These are phyloP conservation scores for Hyposoter didymator DNA, from an alignment of 2,888 invertebrate species.

Conservation along the genomic window DNA sequence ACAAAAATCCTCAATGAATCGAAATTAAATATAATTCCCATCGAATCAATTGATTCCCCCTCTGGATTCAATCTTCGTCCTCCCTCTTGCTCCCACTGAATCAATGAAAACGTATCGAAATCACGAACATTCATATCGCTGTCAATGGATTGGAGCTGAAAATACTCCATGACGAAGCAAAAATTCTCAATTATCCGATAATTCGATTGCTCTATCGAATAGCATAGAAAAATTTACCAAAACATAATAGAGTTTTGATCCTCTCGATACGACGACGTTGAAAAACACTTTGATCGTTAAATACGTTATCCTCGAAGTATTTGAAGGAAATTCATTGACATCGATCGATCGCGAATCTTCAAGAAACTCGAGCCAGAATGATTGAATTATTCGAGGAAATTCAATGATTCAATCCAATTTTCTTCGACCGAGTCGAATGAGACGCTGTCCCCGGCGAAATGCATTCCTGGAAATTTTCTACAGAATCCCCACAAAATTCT, in stretches of 20 bases:
- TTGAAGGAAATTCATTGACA: slow-evolving; percentile 14
- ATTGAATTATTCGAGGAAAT: background rate
- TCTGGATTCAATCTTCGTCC: background rate
- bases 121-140: background rate
- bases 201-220: background rate
- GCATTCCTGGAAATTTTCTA: background rate
- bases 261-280: background rate
- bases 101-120: background rate
- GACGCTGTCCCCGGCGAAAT: background rate
- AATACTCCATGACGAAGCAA: background rate
- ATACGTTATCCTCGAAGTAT: background rate
- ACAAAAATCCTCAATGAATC: background rate
- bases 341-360: slow-evolving; percentile 22
- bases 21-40: background rate
- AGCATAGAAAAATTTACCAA: background rate
- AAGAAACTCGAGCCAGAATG: background rate
- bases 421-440: background rate
- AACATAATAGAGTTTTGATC: slow-evolving; percentile 13
- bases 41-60: background rate
- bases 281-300: background rate
- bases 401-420: background rate
- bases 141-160: background rate
- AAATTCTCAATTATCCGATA: background rate
- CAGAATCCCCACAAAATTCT: background rate
- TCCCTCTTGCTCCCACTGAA: background rate